Percentiles rank a stretch among this genome's conserved stretches.
These are phyloP conservation scores for Falco naumanni DNA, from an alignment of 2,797 vertebrate species.

Conservation along the genomic window DNA sequence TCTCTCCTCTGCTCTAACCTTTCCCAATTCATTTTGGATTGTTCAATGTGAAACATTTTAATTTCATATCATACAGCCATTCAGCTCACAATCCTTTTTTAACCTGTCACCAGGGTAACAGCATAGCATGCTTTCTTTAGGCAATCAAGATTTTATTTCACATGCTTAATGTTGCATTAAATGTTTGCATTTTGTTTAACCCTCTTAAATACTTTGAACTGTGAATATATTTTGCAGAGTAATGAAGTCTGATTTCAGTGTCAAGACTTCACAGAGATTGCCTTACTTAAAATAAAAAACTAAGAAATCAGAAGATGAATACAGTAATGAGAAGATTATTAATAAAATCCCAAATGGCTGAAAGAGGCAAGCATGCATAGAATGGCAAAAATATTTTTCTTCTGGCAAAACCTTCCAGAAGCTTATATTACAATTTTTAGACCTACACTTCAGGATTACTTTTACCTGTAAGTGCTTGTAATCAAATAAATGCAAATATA, in stretches of 20 bases:
- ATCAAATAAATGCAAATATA: slow-evolving; percentile 37
- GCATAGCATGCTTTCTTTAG: slow-evolving; percentile 80
- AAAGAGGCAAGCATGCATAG: slow-evolving; percentile 40
- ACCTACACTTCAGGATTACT: slow-evolving; percentile 15
- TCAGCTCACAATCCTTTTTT: slow-evolving; percentile 85
- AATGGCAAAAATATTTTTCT: slow-evolving; percentile 36
- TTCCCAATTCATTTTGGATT: slow-evolving; percentile 91
- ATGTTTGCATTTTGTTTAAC: slow-evolving; percentile 83
- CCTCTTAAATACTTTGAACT: slow-evolving; percentile 77
- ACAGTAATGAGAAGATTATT: slow-evolving; percentile 66
- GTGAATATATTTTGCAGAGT: slow-evolving; percentile 70
- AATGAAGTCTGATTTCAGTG: slow-evolving; percentile 74
- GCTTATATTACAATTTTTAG: slow-evolving; percentile 28
- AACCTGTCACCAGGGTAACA: slow-evolving; percentile 87
- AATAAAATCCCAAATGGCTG: slow-evolving; percentile 69
- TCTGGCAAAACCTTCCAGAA: slow-evolving; percentile 33
- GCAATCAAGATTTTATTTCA: slow-evolving; percentile 83
- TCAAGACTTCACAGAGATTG: slow-evolving; percentile 66
- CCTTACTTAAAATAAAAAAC: slow-evolving; percentile 70
- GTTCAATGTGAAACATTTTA: slow-evolving; percentile 98
- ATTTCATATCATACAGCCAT: slow-evolving; percentile 91
- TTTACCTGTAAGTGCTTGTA: slow-evolving; percentile 49
- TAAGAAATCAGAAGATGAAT: slow-evolving; percentile 70
- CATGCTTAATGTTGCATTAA: slow-evolving; percentile 83
- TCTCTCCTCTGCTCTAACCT: slow-evolving; percentile 87